Evolutionary conservation across 2,888 invertebrate species (phyloP).

Genomic region (Tipula lateralis): DNA sequence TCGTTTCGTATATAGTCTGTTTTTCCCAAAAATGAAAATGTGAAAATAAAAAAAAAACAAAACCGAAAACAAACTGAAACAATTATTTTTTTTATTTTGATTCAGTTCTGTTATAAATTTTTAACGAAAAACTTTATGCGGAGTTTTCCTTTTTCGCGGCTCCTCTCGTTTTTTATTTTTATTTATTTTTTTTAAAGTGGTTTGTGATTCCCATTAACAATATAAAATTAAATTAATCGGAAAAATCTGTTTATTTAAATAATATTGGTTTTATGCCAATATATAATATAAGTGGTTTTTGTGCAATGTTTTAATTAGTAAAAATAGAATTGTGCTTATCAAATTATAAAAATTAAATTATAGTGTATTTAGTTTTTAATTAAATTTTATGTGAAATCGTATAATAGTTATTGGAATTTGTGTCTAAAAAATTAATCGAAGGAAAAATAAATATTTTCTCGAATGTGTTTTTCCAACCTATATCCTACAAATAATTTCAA

Average conservation of each 20-base stretch:
- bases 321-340: neutral
- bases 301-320: neutral
- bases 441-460: neutral
- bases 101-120: slow-evolving; percentile 13
- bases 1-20: slow-evolving; percentile 4
- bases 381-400: neutral
- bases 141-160: slow-evolving; percentile 9
- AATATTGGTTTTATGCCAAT: neutral
- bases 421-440: neutral
- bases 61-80: slow-evolving; percentile 9
- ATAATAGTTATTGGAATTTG: neutral
- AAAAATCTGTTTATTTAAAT: neutral
- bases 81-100: slow-evolving; percentile 13
- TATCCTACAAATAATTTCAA: neutral
- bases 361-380: neutral
- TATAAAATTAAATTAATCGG: neutral
- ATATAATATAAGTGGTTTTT: neutral
- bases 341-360: neutral
- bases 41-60: neutral
- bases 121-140: slow-evolving; percentile 24
- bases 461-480: neutral
- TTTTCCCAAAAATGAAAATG: slow-evolving; percentile 11
- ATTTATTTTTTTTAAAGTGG: neutral
- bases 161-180: neutral
- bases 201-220: neutral